phyloP scores from a whole-genome alignment of 2,113 vertebrate species.

The Eonycteris spelaea region DNA sequence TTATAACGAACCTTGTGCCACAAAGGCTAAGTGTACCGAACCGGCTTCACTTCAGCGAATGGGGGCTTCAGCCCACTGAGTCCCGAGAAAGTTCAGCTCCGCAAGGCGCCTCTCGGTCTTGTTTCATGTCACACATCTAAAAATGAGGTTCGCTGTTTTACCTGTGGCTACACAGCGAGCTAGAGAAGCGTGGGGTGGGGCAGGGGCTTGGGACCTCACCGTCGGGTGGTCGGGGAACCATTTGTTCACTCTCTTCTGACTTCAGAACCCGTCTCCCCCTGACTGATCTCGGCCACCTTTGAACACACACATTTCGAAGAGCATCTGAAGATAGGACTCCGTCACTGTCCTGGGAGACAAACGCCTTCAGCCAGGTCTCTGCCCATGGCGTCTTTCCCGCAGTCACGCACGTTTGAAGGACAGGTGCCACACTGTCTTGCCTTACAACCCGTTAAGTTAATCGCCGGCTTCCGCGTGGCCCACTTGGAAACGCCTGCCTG shows the following conservation, averaged over 20 bases:
- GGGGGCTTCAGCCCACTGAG: not conserved
- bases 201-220: too few species aligned
- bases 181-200: not conserved
- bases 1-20: not conserved
- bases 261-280: not conserved
- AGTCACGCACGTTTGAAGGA: not conserved
- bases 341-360: not conserved
- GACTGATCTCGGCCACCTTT: too few species aligned
- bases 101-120: not conserved
- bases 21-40: not conserved
- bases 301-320: not conserved
- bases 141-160: not conserved
- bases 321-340: not conserved
- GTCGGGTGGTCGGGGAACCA: not conserved
- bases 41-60: not conserved
- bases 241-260: fast-evolving
- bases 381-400: not conserved
- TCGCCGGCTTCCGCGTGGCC: fast-evolving
- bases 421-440: not conserved
- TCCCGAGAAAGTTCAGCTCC: not conserved
- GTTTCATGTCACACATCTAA: not conserved
- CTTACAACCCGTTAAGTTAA: fast-evolving
- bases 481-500: not conserved
- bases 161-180: not conserved
- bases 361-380: not conserved